These are phyloP conservation scores for Montipora sp. DNA, from an alignment of 64 coral and sea anemone species.

Conservation along the genomic window DNA sequence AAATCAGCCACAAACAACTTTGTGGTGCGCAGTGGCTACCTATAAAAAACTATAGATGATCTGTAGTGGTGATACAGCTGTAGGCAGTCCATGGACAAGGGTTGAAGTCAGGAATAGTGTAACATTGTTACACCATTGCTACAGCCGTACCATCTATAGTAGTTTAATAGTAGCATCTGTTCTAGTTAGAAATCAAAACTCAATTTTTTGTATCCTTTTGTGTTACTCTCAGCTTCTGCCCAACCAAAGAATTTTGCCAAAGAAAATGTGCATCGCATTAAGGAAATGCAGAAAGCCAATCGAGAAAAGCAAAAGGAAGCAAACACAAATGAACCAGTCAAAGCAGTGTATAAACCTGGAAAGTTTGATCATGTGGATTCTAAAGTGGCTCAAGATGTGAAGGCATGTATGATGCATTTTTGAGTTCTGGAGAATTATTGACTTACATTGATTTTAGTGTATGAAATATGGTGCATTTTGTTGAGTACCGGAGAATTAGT, in stretches of 20 bases:
- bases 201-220: background rate
- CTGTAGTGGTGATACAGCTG: too few species aligned
- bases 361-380: constrained; percentile 99
- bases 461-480: background rate
- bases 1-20: too few species aligned
- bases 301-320: constrained; percentile 84
- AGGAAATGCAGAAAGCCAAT: constrained; percentile 87
- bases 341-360: constrained; percentile 85
- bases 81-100: too few species aligned
- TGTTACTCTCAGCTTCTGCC: constrained; percentile 35
- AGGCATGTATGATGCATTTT: constrained; percentile 44
- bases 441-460: too few species aligned
- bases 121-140: too few species aligned
- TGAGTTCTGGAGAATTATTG: background rate
- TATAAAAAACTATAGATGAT: too few species aligned
- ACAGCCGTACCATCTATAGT: too few species aligned
- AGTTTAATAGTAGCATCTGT: too few species aligned
- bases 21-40: too few species aligned
- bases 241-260: constrained; percentile 89
- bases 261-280: constrained; percentile 95
- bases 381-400: constrained; percentile 89
- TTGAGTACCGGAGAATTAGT: too few species aligned
- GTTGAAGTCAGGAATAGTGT: too few species aligned
- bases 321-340: constrained; percentile 71
- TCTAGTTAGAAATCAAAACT: background rate